Conservation (phyloP, 2,113 vertebrate species). For the Cryptotis parvus region DNA sequence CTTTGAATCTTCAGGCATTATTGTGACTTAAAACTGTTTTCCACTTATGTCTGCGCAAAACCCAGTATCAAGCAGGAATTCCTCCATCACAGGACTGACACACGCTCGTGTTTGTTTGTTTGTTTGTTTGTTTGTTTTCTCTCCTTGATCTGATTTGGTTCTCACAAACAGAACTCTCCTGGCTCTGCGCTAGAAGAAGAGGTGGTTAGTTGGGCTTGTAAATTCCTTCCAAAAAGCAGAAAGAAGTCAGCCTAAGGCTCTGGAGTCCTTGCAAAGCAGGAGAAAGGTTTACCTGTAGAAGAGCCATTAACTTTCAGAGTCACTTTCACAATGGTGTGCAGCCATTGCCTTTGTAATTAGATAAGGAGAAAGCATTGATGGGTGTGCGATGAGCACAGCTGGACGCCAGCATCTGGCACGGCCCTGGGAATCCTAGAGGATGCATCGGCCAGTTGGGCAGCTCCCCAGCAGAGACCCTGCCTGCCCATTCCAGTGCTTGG, state of each 20-base stretch:
- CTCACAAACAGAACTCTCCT: background rate
- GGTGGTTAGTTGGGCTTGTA: too few relatives aligned
- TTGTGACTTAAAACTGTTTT: slow-evolving; percentile 17
- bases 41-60: background rate
- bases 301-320: slow-evolving; percentile 67
- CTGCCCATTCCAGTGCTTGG: too few relatives aligned
- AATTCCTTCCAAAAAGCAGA: background rate
- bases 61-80: background rate
- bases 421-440: slow-evolving; percentile 29
- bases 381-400: background rate
- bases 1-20: background rate
- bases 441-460: slow-evolving; percentile 21
- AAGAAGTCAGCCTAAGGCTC: background rate
- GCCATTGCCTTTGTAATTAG: slow-evolving; percentile 65
- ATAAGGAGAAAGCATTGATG: slow-evolving; percentile 5
- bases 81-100: background rate
- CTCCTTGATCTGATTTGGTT: background rate
- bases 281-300: background rate
- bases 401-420: slow-evolving; percentile 50
- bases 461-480: background rate
- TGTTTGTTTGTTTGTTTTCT: slow-evolving; percentile 15
- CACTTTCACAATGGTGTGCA: slow-evolving; percentile 62
- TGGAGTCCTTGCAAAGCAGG: background rate
- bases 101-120: slow-evolving; percentile 1
- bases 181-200: too few relatives aligned